These are phyloP conservation scores for Chrysolophus pictus DNA, from an alignment of 2,797 vertebrate species.

Conservation along the genomic window DNA sequence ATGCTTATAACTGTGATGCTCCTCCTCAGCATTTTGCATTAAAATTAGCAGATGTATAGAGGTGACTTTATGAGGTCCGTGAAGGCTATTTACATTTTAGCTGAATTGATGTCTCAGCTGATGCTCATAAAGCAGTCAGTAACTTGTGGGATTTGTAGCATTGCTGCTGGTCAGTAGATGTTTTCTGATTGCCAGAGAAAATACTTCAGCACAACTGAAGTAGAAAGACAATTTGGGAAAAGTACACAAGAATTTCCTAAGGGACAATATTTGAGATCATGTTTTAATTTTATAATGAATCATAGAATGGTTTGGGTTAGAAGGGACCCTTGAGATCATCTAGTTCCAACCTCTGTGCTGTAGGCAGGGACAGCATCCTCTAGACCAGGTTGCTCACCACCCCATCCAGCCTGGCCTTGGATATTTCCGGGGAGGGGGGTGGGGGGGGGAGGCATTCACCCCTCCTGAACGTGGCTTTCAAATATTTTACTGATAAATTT, in stretches of 20 bases:
- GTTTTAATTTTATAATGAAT: not conserved
- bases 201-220: not conserved
- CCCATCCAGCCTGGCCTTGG: too few relatives aligned
- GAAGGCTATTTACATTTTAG: not conserved
- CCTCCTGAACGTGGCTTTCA: not conserved
- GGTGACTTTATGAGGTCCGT: not conserved
- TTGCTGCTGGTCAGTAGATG: not conserved
- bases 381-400: too few relatives aligned
- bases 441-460: too few relatives aligned
- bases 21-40: not conserved
- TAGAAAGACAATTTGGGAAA: not conserved
- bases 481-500: not conserved
- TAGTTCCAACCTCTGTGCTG: too few relatives aligned
- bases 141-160: not conserved
- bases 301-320: too few relatives aligned
- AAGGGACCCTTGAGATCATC: too few relatives aligned
- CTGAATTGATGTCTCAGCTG: not conserved
- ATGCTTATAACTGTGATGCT: not conserved
- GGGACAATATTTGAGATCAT: not conserved
- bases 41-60: not conserved
- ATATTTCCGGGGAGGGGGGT: too few relatives aligned
- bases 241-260: not conserved
- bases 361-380: too few relatives aligned
- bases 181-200: conserved; percentile 11
- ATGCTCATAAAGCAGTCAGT: not conserved